A percentile compares a stretch with the other conserved stretches of the same genome.
These are phyloP conservation scores for Tadarida brasiliensis DNA, from an alignment of 2,797 vertebrate genomes.

Conservation along the genomic window DNA sequence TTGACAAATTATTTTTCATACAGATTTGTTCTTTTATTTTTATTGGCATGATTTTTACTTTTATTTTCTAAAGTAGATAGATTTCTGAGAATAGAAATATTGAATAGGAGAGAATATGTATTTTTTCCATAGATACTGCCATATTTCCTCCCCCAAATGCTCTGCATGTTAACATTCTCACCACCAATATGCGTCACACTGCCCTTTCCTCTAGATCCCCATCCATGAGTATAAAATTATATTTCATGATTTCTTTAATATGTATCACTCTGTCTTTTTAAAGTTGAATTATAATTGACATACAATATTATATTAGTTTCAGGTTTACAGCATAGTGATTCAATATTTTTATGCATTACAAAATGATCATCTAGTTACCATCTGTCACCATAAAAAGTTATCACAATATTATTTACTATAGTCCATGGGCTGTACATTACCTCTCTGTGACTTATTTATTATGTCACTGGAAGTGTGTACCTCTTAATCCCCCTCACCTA, in stretches of 20 bases:
- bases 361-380: background rate
- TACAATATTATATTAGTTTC: background rate
- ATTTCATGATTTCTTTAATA: background rate
- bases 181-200: background rate
- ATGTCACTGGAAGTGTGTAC: background rate
- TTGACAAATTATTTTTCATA: background rate
- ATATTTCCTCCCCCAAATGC: background rate
- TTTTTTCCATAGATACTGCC: background rate
- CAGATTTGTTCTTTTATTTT: constrained; percentile 34
- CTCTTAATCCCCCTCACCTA: background rate
- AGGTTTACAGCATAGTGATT: background rate
- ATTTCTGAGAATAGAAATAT: background rate
- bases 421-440: background rate
- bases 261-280: background rate
- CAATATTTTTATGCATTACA: background rate
- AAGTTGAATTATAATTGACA: background rate
- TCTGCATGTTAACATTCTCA: background rate
- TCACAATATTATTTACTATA: background rate
- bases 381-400: background rate
- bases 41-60: background rate
- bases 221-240: background rate
- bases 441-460: background rate
- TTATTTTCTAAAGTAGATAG: constrained; percentile 29
- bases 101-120: background rate
- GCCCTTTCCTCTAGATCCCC: background rate